Base-by-base conservation (phyloP, 2,113 vertebrate species). In the Carlito syrichta region DNA sequence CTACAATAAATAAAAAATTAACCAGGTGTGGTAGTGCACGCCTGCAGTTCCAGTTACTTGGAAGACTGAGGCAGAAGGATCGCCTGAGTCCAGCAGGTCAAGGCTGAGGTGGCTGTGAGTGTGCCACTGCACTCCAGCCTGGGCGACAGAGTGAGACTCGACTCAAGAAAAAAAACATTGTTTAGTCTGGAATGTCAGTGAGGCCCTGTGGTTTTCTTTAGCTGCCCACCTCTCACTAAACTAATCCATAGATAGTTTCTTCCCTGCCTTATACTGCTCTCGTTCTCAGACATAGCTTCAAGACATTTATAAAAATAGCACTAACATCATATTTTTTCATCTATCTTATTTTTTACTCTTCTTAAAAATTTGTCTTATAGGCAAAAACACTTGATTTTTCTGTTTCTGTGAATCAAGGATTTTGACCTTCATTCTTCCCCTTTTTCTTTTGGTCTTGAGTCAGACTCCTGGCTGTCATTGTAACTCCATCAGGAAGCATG, bases 161-260 rank as follows among this genome's bases (percentile, higher is more conserved):
- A n/a, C n/a, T n/a, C n/a, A n/a, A n/a, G n/a, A n/a, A n/a, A n/a
- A n/a, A n/a, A n/a, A n/a, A n/a, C n/a, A 84, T 45, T 27, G 54
- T 79, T 91, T 43, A 56, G 62, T 85, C 11, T 90, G 79, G 62
- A 96, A 92, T 89, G 77, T 84, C 92, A 83, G 79, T 81, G 50
- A 91, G 79, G 48, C 17, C 7, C 68, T 22, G 23, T 45, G 30
- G n/a, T 48, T 86, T 96, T 86, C 95, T 91, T 84, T 48, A 83
- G 43, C 25, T 35, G 68, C 38, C 12, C 8, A 35, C 32, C 13
- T 38, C n/a, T 56, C 56, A 38, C 62, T 74, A 91, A 76, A 86
- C 71, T 54, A 83, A 78, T 40, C 32, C 83, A 83, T 38, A 54
- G 81, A 43, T 40, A 78, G 43, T 73, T 91, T 71, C 95, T 83